Evolutionary conservation across 2,888 invertebrate genomes (phyloP).

Genomic region (Drosophila fungiperda): DNA sequence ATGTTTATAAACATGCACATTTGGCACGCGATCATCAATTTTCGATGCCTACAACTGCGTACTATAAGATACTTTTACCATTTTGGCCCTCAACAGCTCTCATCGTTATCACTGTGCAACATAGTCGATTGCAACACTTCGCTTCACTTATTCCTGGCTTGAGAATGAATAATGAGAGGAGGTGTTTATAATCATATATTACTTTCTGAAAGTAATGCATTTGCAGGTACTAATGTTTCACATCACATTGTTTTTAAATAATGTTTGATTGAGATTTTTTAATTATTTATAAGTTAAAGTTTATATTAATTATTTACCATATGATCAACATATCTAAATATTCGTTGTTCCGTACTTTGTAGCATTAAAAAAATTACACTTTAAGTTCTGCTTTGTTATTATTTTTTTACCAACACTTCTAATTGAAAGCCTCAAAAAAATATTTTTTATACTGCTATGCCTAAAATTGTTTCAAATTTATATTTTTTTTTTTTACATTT

Average conservation of each 20-base stretch:
- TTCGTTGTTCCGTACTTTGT: background rate
- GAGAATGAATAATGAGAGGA: slow-evolving; percentile 47
- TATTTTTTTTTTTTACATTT: background rate
- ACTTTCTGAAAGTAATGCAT: slow-evolving; percentile 8
- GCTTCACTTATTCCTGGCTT: slow-evolving; percentile 10
- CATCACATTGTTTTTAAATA: background rate
- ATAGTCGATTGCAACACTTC: slow-evolving; percentile 46
- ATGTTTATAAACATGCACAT: slow-evolving; percentile 81
- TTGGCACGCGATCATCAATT: slow-evolving; percentile 81
- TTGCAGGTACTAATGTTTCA: background rate
- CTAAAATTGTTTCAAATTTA: background rate
- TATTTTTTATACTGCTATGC: background rate
- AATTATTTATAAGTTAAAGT: background rate
- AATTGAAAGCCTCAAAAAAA: background rate
- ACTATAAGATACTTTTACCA: slow-evolving; percentile 73
- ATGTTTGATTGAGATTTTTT: background rate
- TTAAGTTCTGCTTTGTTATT: background rate
- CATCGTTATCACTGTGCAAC: slow-evolving; percentile 55
- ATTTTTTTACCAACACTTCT: background rate
- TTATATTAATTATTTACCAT: background rate
- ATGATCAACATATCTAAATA: background rate
- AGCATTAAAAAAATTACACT: background rate
- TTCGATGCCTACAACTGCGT: slow-evolving; percentile 69
- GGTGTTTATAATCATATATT: slow-evolving; percentile 43
- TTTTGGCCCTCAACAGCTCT: slow-evolving; percentile 62